Conservation (phyloP, 2,113 vertebrate genomes). For the Oxygymnocypris stewartii region DNA sequence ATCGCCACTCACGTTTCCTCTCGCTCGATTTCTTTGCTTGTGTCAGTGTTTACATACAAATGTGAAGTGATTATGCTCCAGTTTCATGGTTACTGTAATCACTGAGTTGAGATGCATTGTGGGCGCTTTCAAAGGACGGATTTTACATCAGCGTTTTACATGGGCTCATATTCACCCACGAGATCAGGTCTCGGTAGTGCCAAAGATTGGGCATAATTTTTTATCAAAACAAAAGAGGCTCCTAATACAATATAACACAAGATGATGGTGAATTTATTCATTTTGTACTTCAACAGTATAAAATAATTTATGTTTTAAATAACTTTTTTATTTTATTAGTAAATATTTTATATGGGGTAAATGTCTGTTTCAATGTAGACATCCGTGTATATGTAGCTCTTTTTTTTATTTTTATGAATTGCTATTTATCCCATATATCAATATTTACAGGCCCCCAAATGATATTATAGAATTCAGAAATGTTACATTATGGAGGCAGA, state of each 20-base stretch:
- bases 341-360: background rate
- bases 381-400: background rate
- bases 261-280: background rate
- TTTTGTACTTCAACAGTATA: background rate
- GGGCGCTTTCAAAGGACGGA: conserved; percentile 5
- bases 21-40: conserved; percentile 18
- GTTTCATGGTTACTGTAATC: conserved; percentile 38
- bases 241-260: background rate
- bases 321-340: background rate
- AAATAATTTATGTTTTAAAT: background rate
- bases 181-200: background rate
- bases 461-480: no score
- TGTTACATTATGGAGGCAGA: no score
- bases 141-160: conserved; percentile 8
- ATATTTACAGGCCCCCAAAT: no score
- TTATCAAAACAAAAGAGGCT: background rate
- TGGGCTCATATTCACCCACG: background rate
- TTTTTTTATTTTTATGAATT: no score
- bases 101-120: background rate
- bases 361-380: background rate
- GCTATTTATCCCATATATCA: no score
- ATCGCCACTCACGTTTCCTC: conserved; percentile 25
- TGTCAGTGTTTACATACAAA: conserved; percentile 52
- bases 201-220: background rate
- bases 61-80: conserved; percentile 17